phyloP scores from a whole-genome alignment of 2,797 vertebrate species.

The Heteromormyrus szaboi region DNA sequence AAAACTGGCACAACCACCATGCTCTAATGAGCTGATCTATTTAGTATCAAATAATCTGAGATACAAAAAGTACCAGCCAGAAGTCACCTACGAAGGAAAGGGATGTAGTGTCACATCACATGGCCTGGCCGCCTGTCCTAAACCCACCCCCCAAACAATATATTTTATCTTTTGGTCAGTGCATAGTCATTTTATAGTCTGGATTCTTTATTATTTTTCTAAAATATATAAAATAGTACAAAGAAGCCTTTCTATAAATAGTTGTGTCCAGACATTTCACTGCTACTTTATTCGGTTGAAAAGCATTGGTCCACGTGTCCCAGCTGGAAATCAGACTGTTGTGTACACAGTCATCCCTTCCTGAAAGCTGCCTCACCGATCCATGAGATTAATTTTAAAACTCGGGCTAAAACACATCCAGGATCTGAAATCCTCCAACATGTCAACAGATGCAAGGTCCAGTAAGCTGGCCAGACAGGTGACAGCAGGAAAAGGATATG shows the following conservation, averaged over 20 bases:
- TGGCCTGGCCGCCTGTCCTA: neutral
- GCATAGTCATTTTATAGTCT: neutral
- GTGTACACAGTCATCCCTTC: neutral
- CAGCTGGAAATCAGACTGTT: neutral
- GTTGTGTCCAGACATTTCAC: neutral
- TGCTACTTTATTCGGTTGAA: neutral
- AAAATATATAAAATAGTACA: neutral
- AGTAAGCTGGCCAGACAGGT: neutral
- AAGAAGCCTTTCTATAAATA: neutral
- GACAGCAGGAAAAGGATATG: neutral
- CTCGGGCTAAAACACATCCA: neutral
- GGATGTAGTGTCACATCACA: neutral
- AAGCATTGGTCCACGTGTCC: neutral
- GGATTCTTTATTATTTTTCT: neutral
- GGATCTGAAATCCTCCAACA: neutral
- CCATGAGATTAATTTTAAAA: neutral
- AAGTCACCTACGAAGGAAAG: neutral
- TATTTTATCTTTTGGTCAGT: neutral
- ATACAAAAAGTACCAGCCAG: neutral
- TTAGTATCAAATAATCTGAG: neutral
- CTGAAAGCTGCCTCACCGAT: neutral
- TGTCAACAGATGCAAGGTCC: neutral
- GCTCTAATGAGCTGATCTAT: neutral
- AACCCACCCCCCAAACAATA: neutral
- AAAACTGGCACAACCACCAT: neutral